Evolutionary conservation across 2,113 vertebrate genomes (phyloP), one percentile per base, ranked within the genome.

Genomic region (Saccopteryx bilineata): DNA sequence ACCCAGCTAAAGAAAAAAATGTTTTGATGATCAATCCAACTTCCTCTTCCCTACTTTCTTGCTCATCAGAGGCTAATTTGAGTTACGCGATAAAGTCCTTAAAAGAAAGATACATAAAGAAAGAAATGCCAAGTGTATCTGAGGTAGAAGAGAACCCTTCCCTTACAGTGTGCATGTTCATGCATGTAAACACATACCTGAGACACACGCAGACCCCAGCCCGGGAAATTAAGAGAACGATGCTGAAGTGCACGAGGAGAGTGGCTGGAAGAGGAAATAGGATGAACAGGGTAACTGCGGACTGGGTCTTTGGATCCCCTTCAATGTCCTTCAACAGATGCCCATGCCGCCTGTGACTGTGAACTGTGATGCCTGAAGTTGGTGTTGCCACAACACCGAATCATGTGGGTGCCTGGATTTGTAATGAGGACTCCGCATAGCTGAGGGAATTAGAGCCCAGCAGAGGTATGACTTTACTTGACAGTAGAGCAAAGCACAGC

Each of bases 61-160:
- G 46, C 17, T 86, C 31, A 95, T 89, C 10, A 60, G 74, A 54
- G 11, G 9, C 66, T 88, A 66, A 91, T 80, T 79, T 89, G 50
- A 85, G 19, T 50, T 85, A 54, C 85, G 71, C 24, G 11, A 75
- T 58, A 72, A 91, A 66, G 18, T 31, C 17, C 80, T 68, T 9
- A 86, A 72, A 87, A 52, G 78, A 78, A 71, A 92, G 18, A 92
- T 12, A 58, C 2, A 87, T 31, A 48, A 9, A 76, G 24, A 28
- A 72, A 84, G 18, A 11, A 61, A 39, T 58, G 33, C 12, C 28
- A 18, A 60, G 11, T 21, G 26, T 7, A 2, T 18, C 39, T 19
- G 46, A 33, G 8, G 5, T 50, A 71, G 60, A 81, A 66, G 81
- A 65, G 24, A 48, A 33, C 46, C 19, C 72, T 50, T 78, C 39